Conservation (phyloP, 2,113 vertebrate genomes). For the Misgurnus anguillicaudatus region DNA sequence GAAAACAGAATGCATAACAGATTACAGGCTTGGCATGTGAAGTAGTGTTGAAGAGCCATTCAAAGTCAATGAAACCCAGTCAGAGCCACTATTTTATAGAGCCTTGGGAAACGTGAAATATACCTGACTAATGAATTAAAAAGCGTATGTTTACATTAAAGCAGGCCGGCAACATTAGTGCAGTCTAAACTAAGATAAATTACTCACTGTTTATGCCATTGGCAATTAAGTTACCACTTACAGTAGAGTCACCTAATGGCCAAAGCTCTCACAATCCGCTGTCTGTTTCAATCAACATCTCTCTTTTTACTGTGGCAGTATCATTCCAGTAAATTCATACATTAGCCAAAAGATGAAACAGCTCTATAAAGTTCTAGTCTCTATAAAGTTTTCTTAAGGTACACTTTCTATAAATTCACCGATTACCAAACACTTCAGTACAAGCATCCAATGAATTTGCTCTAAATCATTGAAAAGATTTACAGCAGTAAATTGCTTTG, state of each 20-base stretch:
- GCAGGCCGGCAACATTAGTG: constrained; percentile 1
- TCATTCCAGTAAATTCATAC: neutral
- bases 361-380: too few relatives aligned
- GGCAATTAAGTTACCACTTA: neutral
- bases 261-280: neutral
- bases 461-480: too few relatives aligned
- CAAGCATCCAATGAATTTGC: neutral
- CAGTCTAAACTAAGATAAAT: constrained; percentile 11
- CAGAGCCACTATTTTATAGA: neutral
- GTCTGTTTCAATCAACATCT: neutral
- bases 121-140: constrained; percentile 17
- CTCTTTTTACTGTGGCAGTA: neutral
- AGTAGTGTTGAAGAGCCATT: constrained; percentile 29
- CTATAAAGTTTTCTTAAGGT: too few relatives aligned
- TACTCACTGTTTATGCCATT: constrained; percentile 5
- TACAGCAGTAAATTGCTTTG: neutral
- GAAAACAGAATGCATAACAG: constrained; percentile 35
- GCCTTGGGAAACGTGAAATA: neutral
- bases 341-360: neutral
- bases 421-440: too few relatives aligned
- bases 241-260: constrained; percentile 1
- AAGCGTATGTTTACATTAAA: constrained; percentile 6
- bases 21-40: constrained; percentile 40
- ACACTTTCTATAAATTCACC: too few relatives aligned
- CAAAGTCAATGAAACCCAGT: constrained; percentile 19